Base-by-base conservation (phyloP, 2,888 invertebrate species). In the Tiliacea citrago region DNA sequence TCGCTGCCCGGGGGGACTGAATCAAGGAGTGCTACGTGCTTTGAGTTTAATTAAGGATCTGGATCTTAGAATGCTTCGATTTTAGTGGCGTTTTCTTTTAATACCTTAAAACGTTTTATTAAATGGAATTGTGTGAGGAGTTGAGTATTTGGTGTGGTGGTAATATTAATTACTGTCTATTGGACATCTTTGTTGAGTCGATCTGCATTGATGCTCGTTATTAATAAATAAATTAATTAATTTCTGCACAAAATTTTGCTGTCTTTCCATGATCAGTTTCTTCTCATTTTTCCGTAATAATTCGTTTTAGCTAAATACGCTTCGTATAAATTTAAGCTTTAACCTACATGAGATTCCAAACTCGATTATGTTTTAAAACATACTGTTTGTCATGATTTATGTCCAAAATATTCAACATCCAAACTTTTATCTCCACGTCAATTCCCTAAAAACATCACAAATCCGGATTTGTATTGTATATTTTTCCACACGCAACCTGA, bases 1-100 rank as follows among this genome's bases (percentile, higher is more conserved):
- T 90, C 90, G 87, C 89, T 89, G 89, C 91, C 92, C 90, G 90
- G 91, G 93, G 95, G 93, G 94, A 94, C 94, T 95, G 96, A 96
- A 96, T 96, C 96, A 96, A 96, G 96, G 96, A 96, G 95, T 92
- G 93, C 91, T 96, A 96, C 96, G 96, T 96, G 96, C 94, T 90
- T 90, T 88, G 96, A 93, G 94, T 96, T 96, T 96, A 96, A 96
- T 96, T 96, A 96, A 96, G 95, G 95, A 94, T 84, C 94, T 93
- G 92, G 93, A 93, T 93, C 92, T 93, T 92, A 90, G 92, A 93
- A 94, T 94, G 92, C 95, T 95, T 96, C 96, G 96, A 96, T 96
- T 96, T 96, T 94, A 95, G 95, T 93, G 92, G 93, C 93, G 92
- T 94, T 94, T 94, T 93, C 94, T 95, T 95, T 95, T 93, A 94